Conservation (phyloP, 2,888 invertebrate genomes). For the Hedya salicella region DNA sequence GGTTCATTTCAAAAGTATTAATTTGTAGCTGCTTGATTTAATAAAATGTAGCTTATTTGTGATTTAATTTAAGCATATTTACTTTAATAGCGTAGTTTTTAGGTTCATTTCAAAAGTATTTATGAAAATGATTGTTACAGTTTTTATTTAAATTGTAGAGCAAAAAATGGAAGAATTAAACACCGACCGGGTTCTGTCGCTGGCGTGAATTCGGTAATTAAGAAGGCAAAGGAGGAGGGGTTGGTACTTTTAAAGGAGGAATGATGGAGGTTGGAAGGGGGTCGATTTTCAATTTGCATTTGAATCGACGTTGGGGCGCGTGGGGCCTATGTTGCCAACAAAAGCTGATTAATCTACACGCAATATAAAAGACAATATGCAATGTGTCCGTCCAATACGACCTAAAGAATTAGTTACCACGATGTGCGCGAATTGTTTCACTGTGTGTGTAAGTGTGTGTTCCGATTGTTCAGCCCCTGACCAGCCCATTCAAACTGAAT, state of each 20-base stretch:
- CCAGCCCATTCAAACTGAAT: background rate
- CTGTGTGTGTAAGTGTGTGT: background rate
- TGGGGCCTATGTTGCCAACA: conserved; percentile 53
- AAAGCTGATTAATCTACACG: conserved; percentile 62
- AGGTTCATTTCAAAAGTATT: background rate
- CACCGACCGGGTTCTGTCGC: conserved; percentile 54
- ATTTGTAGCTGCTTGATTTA: too few species aligned
- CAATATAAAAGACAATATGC: conserved; percentile 51
- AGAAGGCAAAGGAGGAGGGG: conserved; percentile 50
- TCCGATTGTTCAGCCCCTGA: background rate
- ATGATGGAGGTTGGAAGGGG: conserved; percentile 54
- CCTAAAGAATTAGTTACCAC: conserved; percentile 7
- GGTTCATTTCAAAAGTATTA: background rate
- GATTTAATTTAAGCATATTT: too few species aligned
- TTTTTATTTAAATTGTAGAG: conserved; percentile 19
- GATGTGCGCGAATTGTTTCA: background rate
- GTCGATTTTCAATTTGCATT: conserved; percentile 68
- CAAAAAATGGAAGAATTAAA: conserved; percentile 53
- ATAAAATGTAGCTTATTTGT: too few species aligned
- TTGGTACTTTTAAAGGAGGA: conserved; percentile 47
- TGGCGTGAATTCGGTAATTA: conserved; percentile 58
- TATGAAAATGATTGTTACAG: background rate
- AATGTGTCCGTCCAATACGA: conserved; percentile 29
- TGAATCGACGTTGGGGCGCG: conserved; percentile 57
- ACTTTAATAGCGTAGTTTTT: background rate